Percentiles rank a stretch among this genome's conserved stretches.
Conservation (phyloP, 2,113 vertebrate genomes). For the Mirounga angustirostris region DNA sequence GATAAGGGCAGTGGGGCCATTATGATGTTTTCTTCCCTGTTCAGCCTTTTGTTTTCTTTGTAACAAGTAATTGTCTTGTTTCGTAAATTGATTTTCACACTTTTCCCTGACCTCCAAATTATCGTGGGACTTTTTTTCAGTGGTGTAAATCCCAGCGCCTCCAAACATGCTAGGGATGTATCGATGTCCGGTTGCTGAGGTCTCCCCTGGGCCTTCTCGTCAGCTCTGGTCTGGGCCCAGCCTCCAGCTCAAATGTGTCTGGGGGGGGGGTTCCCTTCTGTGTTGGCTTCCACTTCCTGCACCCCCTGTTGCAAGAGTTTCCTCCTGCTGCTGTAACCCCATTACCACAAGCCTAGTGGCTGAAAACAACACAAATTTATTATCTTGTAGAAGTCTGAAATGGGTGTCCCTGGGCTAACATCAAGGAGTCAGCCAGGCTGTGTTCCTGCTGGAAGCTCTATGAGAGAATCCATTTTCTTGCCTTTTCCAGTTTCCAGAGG, state of each 20-base stretch:
- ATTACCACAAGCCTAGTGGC: not conserved
- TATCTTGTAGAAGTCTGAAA: not conserved
- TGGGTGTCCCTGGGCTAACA: not conserved
- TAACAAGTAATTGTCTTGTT: not conserved
- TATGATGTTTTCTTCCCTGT: not conserved
- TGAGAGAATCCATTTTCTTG: not conserved
- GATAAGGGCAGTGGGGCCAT: not conserved
- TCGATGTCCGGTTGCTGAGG: accelerated
- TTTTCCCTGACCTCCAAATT: not conserved
- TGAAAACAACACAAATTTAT: not conserved
- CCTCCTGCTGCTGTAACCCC: not conserved
- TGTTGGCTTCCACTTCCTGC: not conserved
- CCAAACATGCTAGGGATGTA: accelerated
- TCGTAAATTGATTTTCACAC: not conserved
- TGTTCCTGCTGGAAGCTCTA: not conserved
- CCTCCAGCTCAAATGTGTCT: not conserved
- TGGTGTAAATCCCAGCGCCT: not conserved
- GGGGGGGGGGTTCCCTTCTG: not conserved
- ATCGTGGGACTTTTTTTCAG: not conserved
- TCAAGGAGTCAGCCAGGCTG: not conserved
- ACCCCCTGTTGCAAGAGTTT: not conserved
- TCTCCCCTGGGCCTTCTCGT: not conserved
- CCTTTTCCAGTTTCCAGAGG: not conserved
- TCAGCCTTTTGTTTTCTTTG: slow-evolving; percentile 4
- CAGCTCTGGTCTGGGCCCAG: accelerated